These are phyloP conservation scores for Himalopsyche japonica DNA, from an alignment of 2,888 invertebrate genomes.

Conservation along the genomic window DNA sequence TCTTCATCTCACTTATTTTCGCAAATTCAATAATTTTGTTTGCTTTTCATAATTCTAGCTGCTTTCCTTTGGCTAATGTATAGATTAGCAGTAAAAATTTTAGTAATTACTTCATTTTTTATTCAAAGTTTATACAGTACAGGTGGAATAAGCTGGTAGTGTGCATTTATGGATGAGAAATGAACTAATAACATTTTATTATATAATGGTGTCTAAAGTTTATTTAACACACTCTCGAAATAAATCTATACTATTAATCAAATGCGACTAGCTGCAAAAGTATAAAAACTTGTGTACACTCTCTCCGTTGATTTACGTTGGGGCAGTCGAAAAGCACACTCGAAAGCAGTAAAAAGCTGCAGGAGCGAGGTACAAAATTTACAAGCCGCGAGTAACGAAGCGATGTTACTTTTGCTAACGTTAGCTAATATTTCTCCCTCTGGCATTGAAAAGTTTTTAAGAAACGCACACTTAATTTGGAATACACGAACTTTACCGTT, in stretches of 20 bases:
- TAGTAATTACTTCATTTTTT: too few species aligned
- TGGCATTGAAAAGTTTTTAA: slow-evolving; percentile 28
- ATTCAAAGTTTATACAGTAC: too few species aligned
- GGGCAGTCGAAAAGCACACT: slow-evolving; percentile 3
- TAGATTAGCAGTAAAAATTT: too few species aligned
- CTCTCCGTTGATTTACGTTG: slow-evolving; percentile 15
- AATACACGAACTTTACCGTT: slow-evolving; percentile 21
- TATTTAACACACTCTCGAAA: not conserved
- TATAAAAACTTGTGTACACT: not conserved
- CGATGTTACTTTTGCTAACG: slow-evolving; percentile 26
- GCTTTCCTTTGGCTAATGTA: too few species aligned
- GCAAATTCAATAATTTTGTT: too few species aligned
- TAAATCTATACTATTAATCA: not conserved
- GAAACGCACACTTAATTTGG: slow-evolving; percentile 26
- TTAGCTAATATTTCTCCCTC: slow-evolving; percentile 22
- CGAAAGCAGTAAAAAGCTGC: slow-evolving; percentile 10
- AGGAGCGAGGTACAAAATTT: slow-evolving; percentile 16
- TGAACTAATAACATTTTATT: too few species aligned
- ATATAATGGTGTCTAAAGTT: too few species aligned
- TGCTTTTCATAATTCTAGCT: too few species aligned
- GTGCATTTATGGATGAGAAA: too few species aligned
- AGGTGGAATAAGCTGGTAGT: too few species aligned
- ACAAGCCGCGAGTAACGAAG: slow-evolving; percentile 26
- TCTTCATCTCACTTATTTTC: too few species aligned
- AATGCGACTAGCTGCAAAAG: not conserved